These are phyloP conservation scores for Pyxicephalus adspersus DNA, from an alignment of 2,113 vertebrate genomes.

Conservation along the genomic window DNA sequence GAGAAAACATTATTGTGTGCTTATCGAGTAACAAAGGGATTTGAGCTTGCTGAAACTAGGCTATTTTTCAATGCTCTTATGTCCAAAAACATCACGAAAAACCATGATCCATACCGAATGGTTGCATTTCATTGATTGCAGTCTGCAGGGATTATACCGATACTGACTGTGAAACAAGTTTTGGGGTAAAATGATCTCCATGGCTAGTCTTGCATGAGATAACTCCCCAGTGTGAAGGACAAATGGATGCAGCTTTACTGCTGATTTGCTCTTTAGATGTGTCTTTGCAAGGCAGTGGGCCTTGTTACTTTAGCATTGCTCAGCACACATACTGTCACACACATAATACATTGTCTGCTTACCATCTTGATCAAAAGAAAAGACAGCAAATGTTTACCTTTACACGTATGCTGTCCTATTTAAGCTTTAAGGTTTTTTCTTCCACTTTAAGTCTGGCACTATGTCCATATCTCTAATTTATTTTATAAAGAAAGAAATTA, in stretches of 20 bases:
- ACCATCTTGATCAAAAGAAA: slow-evolving; percentile 7
- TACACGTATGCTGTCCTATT: neutral
- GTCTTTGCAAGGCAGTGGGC: slow-evolving; percentile 59
- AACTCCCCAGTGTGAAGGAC: slow-evolving; percentile 61
- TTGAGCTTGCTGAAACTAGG: slow-evolving; percentile 41
- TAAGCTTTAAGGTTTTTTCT: neutral
- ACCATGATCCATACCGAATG: slow-evolving; percentile 61
- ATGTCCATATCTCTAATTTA: too few relatives aligned
- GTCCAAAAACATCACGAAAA: slow-evolving; percentile 62
- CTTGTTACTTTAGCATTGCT: slow-evolving; percentile 35
- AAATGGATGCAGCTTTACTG: slow-evolving; percentile 59
- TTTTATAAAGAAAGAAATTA: too few relatives aligned
- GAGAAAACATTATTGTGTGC: slow-evolving; percentile 33
- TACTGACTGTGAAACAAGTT: slow-evolving; percentile 61
- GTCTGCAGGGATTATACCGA: slow-evolving; percentile 58
- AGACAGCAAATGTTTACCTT: neutral
- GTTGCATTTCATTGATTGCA: slow-evolving; percentile 65
- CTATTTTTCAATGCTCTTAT: slow-evolving; percentile 59
- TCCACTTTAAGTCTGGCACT: too few relatives aligned
- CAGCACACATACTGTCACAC: slow-evolving; percentile 7
- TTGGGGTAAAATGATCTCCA: slow-evolving; percentile 65
- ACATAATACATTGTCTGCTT: slow-evolving; percentile 28
- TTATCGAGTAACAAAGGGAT: slow-evolving; percentile 39
- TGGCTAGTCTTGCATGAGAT: slow-evolving; percentile 59
- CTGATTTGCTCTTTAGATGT: slow-evolving; percentile 58